Conservation (phyloP, 2,888 invertebrate genomes). For the Trichogramma dendrolimi region DNA sequence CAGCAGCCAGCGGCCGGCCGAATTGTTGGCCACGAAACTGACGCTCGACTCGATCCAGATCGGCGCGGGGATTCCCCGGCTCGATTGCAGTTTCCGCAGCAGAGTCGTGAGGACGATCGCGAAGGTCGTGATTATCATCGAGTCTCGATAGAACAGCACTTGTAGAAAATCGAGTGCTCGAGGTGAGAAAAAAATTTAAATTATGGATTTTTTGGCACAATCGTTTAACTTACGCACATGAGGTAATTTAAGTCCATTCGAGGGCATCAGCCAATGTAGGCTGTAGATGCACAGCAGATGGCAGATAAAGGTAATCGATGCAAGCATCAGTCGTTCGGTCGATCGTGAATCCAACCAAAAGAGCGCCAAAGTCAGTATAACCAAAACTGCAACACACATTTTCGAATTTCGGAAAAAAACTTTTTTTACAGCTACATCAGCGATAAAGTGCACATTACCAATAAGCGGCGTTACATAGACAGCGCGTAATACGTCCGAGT, state of each 20-base stretch:
- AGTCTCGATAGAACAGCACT: slow-evolving; percentile 46
- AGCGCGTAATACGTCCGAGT: slow-evolving; percentile 58
- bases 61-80: slow-evolving; percentile 35
- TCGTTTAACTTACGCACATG: slow-evolving; percentile 53
- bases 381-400: slow-evolving; percentile 50
- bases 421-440: not conserved
- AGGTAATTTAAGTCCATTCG: slow-evolving; percentile 60
- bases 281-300: slow-evolving; percentile 61
- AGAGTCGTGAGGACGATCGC: slow-evolving; percentile 43
- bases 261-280: slow-evolving; percentile 60
- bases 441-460: slow-evolving; percentile 37
- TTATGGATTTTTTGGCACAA: not conserved
- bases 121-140: slow-evolving; percentile 40
- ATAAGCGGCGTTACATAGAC: slow-evolving; percentile 58
- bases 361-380: slow-evolving; percentile 58
- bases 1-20: slow-evolving; percentile 38
- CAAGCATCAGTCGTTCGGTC: slow-evolving; percentile 57
- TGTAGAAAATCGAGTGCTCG: not conserved
- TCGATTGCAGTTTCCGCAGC: slow-evolving; percentile 41
- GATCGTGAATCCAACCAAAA: slow-evolving; percentile 59
- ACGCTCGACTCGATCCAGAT: slow-evolving; percentile 38
- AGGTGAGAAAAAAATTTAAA: not conserved
- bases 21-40: slow-evolving; percentile 35
- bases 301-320: slow-evolving; percentile 60
- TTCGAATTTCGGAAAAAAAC: not conserved